Evolutionary conservation across 1,140 invertebrate species (phyloP).

Genomic region (Ericerus pela): DNA sequence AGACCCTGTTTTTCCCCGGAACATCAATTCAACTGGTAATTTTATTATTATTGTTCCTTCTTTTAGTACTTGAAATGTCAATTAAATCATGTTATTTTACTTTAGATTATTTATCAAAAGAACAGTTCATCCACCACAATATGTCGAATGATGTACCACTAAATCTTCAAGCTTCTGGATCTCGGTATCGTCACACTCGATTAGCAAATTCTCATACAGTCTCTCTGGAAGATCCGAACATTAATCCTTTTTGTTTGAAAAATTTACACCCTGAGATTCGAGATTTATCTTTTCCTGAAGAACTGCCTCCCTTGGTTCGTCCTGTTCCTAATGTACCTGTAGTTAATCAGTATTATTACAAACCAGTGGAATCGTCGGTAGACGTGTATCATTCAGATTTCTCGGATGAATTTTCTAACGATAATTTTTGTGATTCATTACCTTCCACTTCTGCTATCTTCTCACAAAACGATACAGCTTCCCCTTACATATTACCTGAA

Average conservation of each 20-base stretch:
- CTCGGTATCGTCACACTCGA: neutral
- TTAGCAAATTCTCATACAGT: neutral
- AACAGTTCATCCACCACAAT: neutral
- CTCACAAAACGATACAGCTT: neutral
- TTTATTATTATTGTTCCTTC: neutral
- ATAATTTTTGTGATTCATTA: neutral
- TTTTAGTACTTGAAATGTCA: neutral
- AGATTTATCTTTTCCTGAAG: neutral
- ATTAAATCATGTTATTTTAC: neutral
- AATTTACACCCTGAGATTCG: neutral
- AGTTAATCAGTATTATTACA: constrained; percentile 3
- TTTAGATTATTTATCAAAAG: neutral
- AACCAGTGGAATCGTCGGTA: neutral
- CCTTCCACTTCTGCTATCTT: neutral
- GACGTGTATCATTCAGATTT: neutral
- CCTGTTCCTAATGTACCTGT: neutral
- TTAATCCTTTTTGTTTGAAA: neutral
- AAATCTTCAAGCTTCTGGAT: neutral
- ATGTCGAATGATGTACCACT: neutral
- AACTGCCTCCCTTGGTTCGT: neutral
- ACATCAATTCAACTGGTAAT: neutral
- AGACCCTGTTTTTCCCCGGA: neutral
- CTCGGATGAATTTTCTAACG: neutral
- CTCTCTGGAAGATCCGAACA: neutral
- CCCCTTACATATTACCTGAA: neutral